Base-by-base conservation (phyloP, 1,140 invertebrate genomes). In the Coenobita brevimanus region DNA sequence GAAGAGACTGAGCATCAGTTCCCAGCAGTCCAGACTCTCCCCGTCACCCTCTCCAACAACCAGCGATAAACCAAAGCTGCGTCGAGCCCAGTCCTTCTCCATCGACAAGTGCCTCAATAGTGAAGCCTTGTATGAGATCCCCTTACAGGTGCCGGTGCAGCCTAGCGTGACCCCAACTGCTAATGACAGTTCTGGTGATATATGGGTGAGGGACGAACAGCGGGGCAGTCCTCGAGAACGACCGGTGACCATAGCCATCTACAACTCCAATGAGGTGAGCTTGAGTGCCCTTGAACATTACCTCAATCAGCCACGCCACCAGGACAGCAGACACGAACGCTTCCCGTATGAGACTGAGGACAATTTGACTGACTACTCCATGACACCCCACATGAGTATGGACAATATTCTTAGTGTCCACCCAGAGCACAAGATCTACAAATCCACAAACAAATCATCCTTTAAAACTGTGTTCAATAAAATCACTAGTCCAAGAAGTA, bases 371-470 rank as follows among this genome's bases (percentile, higher is more conserved):
- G 94, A 94, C 27, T 92, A 92, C 71, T 91, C 89, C 90, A 92
- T 57, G 91, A 94, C 91, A 91, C 93, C 54, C 87, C 93, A 89
- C 43, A 93, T 89, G 69, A 93, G 92, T 89, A 92, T 92, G 57
- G 93, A 93, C 30, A 92, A 92, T 76, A 82, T 85, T 36, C 78
- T 93, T 64, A 94, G 94, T 90, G 94, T 96, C 82, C 96, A 96
- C 91, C 96, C 96, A 0, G 95, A 96, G 91, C 95, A 96, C 91
- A 96, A 95, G 92, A 96, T 96, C 89, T 96, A 96, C 90, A 89
- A 95, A 88, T 93, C 94, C 0, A 94, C 91, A 57, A 89, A 92
- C 3, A 92, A 93, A 91, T 92, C 92, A 46, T 92, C 93, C 1
- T 90, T 94, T 15, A 92, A 92, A 88, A 92, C 92, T 67, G 92